These are phyloP conservation scores for Cherax destructor DNA, from an alignment of 1,140 invertebrate genomes.

Conservation along the genomic window DNA sequence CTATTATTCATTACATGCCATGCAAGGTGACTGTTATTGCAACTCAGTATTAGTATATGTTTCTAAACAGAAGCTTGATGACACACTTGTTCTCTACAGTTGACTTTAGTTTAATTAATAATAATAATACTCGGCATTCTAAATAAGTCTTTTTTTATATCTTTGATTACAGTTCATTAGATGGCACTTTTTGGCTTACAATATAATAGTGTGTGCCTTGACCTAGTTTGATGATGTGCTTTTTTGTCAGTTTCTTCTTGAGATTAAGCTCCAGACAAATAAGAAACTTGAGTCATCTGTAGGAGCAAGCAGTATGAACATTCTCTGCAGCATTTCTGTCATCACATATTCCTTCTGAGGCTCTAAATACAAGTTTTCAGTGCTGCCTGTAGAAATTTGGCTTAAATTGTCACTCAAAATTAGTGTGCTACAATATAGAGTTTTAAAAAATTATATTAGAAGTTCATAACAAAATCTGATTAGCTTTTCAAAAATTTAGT, in stretches of 20 bases:
- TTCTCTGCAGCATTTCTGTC: background rate
- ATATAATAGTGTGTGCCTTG: constrained; percentile 44
- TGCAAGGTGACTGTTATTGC: constrained; percentile 12
- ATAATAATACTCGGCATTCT: background rate
- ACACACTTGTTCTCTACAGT: background rate
- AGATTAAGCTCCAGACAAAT: no score
- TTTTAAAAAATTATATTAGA: background rate
- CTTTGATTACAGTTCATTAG: constrained; percentile 6
- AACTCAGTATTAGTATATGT: constrained; percentile 34
- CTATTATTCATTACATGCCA: constrained; percentile 4
- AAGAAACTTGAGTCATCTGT: constrained; percentile 16
- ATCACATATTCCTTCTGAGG: constrained; percentile 13
- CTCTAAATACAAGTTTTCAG: constrained; percentile 19
- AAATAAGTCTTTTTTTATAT: constrained; percentile 4
- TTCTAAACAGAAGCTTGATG: background rate
- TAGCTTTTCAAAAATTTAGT: background rate
- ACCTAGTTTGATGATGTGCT: constrained; percentile 12
- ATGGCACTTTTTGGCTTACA: constrained; percentile 5
- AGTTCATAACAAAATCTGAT: background rate
- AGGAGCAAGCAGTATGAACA: constrained; percentile 9
- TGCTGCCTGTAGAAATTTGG: constrained; percentile 32
- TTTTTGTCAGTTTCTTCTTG: background rate
- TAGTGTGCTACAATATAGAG: background rate
- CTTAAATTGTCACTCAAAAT: constrained; percentile 9
- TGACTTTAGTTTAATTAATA: constrained; percentile 21